Conservation (phyloP, 2,113 vertebrate genomes). For the Cacatua alba region DNA sequence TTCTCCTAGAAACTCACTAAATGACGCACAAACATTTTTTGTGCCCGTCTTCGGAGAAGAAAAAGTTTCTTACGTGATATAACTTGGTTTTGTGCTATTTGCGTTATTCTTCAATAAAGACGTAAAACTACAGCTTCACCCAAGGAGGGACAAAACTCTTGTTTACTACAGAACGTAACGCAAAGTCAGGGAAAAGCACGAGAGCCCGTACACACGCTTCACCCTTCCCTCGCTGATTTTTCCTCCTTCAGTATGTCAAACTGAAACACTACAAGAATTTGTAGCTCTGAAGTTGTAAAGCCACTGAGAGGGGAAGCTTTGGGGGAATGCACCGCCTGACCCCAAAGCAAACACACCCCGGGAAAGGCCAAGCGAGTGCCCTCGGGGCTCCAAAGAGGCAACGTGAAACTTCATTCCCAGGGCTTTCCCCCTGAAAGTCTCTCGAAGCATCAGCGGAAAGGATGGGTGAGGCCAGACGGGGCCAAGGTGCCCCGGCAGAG, state of each 20-base stretch:
- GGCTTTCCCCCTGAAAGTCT: not conserved
- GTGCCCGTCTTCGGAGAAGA: not conserved
- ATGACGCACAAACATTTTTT: conserved; percentile 9
- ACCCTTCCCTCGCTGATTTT: not conserved
- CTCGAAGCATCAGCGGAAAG: not conserved
- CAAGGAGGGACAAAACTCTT: not conserved
- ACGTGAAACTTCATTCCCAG: conserved; percentile 11
- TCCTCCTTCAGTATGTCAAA: not conserved
- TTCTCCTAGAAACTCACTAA: conserved; percentile 16
- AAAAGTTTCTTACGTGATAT: not conserved
- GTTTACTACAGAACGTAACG: not conserved
- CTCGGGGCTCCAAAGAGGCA: not conserved
- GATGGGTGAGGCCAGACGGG: not conserved
- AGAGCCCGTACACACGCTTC: not conserved
- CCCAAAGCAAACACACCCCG: not conserved
- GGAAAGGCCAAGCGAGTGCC: not conserved
- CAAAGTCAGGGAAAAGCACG: not conserved
- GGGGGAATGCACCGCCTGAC: not conserved
- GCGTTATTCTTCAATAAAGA: not conserved
- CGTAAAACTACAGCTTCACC: not conserved
- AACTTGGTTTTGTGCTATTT: not conserved
- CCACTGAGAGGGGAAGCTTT: not conserved
- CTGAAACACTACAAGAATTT: not conserved
- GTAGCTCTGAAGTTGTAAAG: not conserved
- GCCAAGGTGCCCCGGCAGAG: not conserved